A percentile compares a stretch with the other conserved stretches of the same genome.
phyloP scores from a whole-genome alignment of 35 echinoderm and acorn worm genomes.

The Chiridota heheva region DNA sequence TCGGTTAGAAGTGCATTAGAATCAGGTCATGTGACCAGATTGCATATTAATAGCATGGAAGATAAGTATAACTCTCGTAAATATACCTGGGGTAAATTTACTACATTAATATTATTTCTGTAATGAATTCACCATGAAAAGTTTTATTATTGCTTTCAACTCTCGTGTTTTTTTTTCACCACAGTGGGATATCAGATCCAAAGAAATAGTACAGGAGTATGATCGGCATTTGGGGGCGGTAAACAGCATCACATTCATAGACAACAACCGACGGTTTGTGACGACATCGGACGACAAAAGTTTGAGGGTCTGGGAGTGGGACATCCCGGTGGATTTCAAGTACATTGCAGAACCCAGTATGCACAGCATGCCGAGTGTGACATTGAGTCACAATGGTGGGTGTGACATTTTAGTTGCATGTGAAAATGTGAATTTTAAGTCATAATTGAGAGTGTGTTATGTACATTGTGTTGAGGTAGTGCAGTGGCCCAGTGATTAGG shows the following conservation, averaged over 20 bases:
- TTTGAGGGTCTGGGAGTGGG: constrained; percentile 97
- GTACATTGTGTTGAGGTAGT: too few relatives aligned
- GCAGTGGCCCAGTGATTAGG: too few relatives aligned
- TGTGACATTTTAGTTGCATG: too few relatives aligned
- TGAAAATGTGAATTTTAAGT: too few relatives aligned
- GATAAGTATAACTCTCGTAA: too few relatives aligned
- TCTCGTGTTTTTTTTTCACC: constrained; percentile 7
- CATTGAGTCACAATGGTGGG: constrained; percentile 94
- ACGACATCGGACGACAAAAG: constrained; percentile 98
- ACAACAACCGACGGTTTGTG: constrained; percentile 87
- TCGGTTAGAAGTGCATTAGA: too few relatives aligned
- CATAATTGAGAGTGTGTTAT: too few relatives aligned
- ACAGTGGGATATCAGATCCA: constrained; percentile 88
- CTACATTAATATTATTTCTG: too few relatives aligned
- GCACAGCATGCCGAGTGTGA: constrained; percentile 97
- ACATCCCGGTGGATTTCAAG: constrained; percentile 98
- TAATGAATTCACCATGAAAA: too few relatives aligned
- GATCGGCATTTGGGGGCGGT: constrained; percentile 96
- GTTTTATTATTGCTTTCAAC: background rate
- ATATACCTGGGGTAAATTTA: too few relatives aligned
- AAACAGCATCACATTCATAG: constrained; percentile 98
- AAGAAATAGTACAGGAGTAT: constrained; percentile 96
- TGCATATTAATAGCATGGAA: too few relatives aligned
- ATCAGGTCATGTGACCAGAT: too few relatives aligned
- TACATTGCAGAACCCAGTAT: constrained; percentile 98